Evolutionary conservation across 2,113 vertebrate species (phyloP).

Genomic region (Chaetura pelagica): DNA sequence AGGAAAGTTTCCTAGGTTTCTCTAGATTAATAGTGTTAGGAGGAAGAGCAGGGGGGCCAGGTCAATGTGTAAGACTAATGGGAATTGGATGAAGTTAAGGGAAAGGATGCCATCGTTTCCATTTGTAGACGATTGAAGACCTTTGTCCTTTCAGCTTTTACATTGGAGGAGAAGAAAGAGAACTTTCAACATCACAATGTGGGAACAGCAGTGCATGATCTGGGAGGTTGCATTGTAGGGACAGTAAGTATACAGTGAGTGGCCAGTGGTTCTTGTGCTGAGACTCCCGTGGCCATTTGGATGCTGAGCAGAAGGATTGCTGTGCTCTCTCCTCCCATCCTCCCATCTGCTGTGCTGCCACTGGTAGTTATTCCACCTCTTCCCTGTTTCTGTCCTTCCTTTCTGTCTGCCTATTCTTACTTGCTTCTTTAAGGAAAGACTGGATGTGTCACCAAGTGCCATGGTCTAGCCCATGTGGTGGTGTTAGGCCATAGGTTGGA

Average conservation of each 20-base stretch:
- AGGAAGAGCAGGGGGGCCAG: neutral
- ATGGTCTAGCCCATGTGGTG: too few relatives aligned
- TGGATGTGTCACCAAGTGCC: too few relatives aligned
- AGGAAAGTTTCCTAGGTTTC: neutral
- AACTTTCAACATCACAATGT: rapidly evolving
- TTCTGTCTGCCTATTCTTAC: too few relatives aligned
- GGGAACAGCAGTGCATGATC: neutral
- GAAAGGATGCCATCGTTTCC: neutral
- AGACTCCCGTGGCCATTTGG: neutral
- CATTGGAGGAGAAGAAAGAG: neutral
- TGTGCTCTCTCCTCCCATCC: neutral
- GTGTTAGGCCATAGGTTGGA: too few relatives aligned
- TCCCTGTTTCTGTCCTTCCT: neutral
- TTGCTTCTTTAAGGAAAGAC: too few relatives aligned
- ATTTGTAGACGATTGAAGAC: neutral
- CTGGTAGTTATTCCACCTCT: neutral
- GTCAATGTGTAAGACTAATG: neutral
- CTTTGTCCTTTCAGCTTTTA: neutral
- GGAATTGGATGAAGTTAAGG: neutral
- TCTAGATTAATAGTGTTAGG: neutral
- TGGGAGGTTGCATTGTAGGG: rapidly evolving
- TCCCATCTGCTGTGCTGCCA: rapidly evolving
- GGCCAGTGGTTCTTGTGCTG: neutral
- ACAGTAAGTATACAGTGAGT: rapidly evolving
- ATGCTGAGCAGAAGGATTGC: neutral